Base-by-base conservation (phyloP, 92 coral and sea anemone species). In the Isaurus tuberculatus region DNA sequence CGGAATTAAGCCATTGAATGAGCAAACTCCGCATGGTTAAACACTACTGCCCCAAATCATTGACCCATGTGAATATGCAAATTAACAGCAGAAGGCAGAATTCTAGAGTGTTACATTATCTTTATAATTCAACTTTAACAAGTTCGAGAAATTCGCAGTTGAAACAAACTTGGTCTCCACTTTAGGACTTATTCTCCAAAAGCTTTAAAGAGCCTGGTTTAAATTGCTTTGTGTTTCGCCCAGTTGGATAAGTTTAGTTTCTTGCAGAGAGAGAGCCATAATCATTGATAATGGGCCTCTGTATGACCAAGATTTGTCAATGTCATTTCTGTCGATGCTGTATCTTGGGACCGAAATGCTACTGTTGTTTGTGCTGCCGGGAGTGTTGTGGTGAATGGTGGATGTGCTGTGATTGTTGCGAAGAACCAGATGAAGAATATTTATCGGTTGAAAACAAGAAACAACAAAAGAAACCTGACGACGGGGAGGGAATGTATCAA, bases 351-450 rank as follows among this genome's bases (percentile, higher is more conserved):
- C 91, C 93, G 0, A 61, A 72, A 5, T 91, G 98, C 60, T 43
- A 69, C 20, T 94, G 98, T 73, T 94, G 98, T 78, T 83, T 80
- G 15, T 94, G 93, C 44, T 94, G 98, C 71, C 70, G 91, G 30
- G 89, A 86, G 44, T 94, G 90, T 87, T 94, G 92, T 20, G 98
- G 98, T 5, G 98, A 94, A 23, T 94, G 98, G 98, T 94, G 98
- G 95, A 94, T 94, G 98, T 94, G 98, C 19, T 83, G 95, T 31
- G 98, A 94, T 60, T 94, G 98, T 65, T 94, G 98, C 31, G 98
- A 94, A 51, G 94, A 91, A 15, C 84, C 81, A 37, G 86, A 78
- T 16, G 98, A 94, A 17, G 96, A 92, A 7, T 94, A 94, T 8
- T 65, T 65, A 22, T 83, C 92, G 16, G 46, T 75, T 16, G 85